Evolutionary conservation across 2,888 invertebrate genomes (phyloP).

Genomic region (Eristalis intricaria): DNA sequence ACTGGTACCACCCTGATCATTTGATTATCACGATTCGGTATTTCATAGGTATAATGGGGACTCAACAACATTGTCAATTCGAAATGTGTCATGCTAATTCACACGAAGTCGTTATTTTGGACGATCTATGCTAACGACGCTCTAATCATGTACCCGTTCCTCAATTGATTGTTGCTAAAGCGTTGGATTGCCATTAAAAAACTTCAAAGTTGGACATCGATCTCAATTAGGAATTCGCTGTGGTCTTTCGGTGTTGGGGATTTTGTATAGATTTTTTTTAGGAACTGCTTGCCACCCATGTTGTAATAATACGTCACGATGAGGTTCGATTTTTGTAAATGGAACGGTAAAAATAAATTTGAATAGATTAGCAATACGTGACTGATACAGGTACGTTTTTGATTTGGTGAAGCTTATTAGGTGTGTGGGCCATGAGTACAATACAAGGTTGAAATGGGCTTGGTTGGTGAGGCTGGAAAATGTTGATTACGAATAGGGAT

Average conservation of each 20-base stretch:
- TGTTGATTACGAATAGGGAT: neutral
- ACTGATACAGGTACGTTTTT: slow-evolving; percentile 4
- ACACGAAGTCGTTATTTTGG: slow-evolving; percentile 40
- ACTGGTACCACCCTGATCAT: neutral
- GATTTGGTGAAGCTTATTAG: neutral
- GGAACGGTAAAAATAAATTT: slow-evolving; percentile 42
- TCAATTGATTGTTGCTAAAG: slow-evolving; percentile 45
- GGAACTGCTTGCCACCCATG: slow-evolving; percentile 45
- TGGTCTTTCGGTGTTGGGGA: neutral
- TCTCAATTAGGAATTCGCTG: slow-evolving; percentile 31
- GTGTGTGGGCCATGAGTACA: neutral
- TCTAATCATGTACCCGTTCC: slow-evolving; percentile 49
- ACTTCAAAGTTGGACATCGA: slow-evolving; percentile 8
- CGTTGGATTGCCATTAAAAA: slow-evolving; percentile 24
- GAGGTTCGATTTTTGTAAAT: slow-evolving; percentile 30
- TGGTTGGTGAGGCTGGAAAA: neutral
- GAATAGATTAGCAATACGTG: slow-evolving; percentile 19
- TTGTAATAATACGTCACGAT: slow-evolving; percentile 23
- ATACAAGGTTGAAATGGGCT: neutral
- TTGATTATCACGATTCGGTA: neutral
- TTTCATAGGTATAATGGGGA: neutral
- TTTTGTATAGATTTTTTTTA: neutral
- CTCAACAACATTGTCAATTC: slow-evolving; percentile 3
- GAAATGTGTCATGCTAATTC: slow-evolving; percentile 40
- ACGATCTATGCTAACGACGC: slow-evolving; percentile 6